Conservation (phyloP, 92 coral and sea anemone genomes). For the Bergia puertoricense region DNA sequence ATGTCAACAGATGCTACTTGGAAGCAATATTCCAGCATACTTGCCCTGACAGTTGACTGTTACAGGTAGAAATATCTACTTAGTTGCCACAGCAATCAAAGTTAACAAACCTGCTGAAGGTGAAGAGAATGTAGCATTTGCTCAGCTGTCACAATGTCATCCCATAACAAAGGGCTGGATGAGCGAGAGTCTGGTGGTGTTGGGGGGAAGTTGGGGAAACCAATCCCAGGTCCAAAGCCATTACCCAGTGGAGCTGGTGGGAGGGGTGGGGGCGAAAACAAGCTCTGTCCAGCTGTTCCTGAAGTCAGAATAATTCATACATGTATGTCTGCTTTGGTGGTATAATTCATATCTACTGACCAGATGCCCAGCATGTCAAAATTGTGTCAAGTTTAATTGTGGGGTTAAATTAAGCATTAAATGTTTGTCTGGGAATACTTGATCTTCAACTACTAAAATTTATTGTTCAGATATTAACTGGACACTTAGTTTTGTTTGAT, state of each 20-base stretch:
- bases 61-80: background rate
- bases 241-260: conserved; percentile 55
- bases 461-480: too few species aligned
- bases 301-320: background rate
- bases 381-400: too few species aligned
- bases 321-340: background rate
- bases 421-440: too few species aligned
- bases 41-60: background rate
- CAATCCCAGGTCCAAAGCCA: conserved; percentile 42
- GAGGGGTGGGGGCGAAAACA: conserved; percentile 70
- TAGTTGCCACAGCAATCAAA: background rate
- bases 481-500: too few species aligned
- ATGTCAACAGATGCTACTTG: background rate
- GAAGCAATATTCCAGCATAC: background rate
- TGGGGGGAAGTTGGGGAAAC: conserved; percentile 71
- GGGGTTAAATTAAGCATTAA: too few species aligned
- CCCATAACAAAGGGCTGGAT: conserved; percentile 81
- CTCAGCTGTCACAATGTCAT: conserved; percentile 57
- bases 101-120: conserved; percentile 28
- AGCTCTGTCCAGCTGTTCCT: conserved; percentile 76
- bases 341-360: too few species aligned
- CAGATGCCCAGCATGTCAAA: too few species aligned
- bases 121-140: conserved; percentile 40
- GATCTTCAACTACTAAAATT: too few species aligned
- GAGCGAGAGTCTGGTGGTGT: conserved; percentile 98